Evolutionary conservation across 2,113 vertebrate species (phyloP).

Genomic region (Ondatra zibethicus): DNA sequence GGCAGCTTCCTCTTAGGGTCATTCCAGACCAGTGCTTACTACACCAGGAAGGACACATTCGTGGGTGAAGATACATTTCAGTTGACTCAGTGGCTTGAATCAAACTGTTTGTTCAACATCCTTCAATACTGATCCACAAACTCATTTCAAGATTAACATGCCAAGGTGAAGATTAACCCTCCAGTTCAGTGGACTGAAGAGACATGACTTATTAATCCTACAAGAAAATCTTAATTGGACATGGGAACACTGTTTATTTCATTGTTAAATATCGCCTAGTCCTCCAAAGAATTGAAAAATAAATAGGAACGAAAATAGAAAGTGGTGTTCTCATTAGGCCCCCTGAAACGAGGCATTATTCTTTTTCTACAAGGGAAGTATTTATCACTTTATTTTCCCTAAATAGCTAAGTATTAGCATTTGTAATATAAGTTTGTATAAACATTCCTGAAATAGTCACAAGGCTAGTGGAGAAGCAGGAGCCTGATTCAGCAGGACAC

Average conservation of each 20-base stretch:
- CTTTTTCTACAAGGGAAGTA: conserved; percentile 63
- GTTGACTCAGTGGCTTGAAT: conserved; percentile 76
- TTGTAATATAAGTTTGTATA: conserved; percentile 67
- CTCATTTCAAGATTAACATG: conserved; percentile 83
- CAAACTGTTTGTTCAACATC: conserved; percentile 83
- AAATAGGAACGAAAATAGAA: conserved; percentile 80
- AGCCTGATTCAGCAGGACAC: conserved; percentile 55
- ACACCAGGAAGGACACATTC: conserved; percentile 26
- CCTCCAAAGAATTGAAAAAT: conserved; percentile 80
- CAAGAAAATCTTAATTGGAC: conserved; percentile 87
- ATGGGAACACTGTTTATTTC: conserved; percentile 79
- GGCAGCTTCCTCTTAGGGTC: background rate
- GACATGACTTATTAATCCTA: conserved; percentile 87
- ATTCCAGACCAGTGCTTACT: background rate
- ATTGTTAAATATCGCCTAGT: conserved; percentile 84
- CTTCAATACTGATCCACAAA: conserved; percentile 82
- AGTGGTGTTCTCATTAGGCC: conserved; percentile 83
- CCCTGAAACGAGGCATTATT: conserved; percentile 79
- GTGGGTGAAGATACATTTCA: conserved; percentile 30
- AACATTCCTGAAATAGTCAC: conserved; percentile 60
- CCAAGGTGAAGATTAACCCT: conserved; percentile 86
- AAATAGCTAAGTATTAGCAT: conserved; percentile 69
- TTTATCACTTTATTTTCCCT: conserved; percentile 68
- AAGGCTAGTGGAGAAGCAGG: conserved; percentile 44
- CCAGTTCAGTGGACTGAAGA: conserved; percentile 82